Percentiles rank a stretch among this genome's conserved stretches.
Evolutionary conservation across 2,113 vertebrate genomes (phyloP).

Genomic region (Pachyramphus minor): DNA sequence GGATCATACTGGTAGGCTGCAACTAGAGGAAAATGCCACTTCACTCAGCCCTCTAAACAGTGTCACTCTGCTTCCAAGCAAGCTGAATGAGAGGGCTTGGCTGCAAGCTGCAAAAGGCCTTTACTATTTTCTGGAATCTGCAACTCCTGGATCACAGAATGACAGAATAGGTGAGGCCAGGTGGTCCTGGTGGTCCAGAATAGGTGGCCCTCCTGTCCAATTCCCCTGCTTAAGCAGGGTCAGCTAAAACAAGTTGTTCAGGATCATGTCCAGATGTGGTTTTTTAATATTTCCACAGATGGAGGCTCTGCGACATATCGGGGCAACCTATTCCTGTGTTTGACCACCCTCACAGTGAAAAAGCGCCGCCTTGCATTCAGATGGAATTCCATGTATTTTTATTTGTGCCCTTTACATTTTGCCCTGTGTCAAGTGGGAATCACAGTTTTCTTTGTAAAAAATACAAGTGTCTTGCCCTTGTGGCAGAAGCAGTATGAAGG

Average conservation of each 20-base stretch:
- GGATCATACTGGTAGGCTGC: not conserved
- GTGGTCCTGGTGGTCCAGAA: not conserved
- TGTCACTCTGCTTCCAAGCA: not conserved
- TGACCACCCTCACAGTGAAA: not conserved
- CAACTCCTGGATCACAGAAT: not conserved
- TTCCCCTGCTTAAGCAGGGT: not conserved
- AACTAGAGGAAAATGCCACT: not conserved
- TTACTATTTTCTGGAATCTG: not conserved
- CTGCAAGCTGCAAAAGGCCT: not conserved
- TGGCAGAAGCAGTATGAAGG: not conserved
- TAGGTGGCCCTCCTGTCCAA: not conserved
- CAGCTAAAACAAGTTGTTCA: not conserved
- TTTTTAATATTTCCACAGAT: not conserved
- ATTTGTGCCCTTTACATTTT: not conserved
- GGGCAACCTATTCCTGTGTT: not conserved
- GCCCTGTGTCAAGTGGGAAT: not conserved
- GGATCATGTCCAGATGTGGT: rapidly evolving
- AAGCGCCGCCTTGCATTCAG: not conserved
- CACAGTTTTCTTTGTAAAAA: not conserved
- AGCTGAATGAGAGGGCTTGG: not conserved
- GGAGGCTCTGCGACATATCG: not conserved
- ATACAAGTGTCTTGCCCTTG: not conserved
- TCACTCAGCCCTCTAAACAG: not conserved
- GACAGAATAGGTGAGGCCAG: not conserved
- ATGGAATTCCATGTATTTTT: not conserved